Conservation (phyloP, 2,888 invertebrate species). For the Aleiodes leptofemur region DNA sequence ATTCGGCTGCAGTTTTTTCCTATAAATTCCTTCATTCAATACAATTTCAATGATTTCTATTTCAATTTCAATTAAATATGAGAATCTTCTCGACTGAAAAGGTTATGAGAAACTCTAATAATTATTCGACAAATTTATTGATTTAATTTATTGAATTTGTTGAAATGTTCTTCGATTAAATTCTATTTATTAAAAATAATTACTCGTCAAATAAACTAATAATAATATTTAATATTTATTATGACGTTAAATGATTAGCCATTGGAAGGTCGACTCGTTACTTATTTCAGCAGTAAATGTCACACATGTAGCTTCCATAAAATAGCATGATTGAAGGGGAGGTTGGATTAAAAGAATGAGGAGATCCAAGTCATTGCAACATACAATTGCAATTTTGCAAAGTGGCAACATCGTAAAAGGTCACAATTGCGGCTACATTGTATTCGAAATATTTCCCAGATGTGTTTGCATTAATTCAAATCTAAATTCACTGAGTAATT, state of each 20-base stretch:
- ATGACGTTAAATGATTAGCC: conserved; percentile 1
- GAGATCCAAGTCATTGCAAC: conserved; percentile 1
- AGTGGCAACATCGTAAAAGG: conserved; percentile 14
- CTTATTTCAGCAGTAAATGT: conserved; percentile 27
- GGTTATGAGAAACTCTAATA: too few relatives aligned
- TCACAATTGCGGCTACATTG: conserved; percentile 3
- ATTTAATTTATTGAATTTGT: too few relatives aligned
- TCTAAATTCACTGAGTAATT: conserved; percentile 7
- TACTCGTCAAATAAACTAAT: conserved; percentile 15
- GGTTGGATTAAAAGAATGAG: conserved; percentile 18
- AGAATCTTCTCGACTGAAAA: too few relatives aligned
- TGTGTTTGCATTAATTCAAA: neutral
- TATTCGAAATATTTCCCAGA: neutral
- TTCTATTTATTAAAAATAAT: conserved; percentile 4
- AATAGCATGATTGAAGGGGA: conserved; percentile 15
- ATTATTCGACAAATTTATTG: too few relatives aligned
- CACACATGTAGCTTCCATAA: conserved; percentile 26
- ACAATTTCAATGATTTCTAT: neutral
- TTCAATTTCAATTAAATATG: neutral
- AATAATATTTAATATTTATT: neutral
- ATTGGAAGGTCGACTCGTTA: neutral
- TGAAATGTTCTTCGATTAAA: neutral
- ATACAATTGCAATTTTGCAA: conserved; percentile 23
- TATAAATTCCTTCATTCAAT: neutral
- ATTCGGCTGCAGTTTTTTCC: neutral